Evolutionary conservation across 2,888 invertebrate genomes (phyloP).

Genomic region (Tetheella fluctuosa): DNA sequence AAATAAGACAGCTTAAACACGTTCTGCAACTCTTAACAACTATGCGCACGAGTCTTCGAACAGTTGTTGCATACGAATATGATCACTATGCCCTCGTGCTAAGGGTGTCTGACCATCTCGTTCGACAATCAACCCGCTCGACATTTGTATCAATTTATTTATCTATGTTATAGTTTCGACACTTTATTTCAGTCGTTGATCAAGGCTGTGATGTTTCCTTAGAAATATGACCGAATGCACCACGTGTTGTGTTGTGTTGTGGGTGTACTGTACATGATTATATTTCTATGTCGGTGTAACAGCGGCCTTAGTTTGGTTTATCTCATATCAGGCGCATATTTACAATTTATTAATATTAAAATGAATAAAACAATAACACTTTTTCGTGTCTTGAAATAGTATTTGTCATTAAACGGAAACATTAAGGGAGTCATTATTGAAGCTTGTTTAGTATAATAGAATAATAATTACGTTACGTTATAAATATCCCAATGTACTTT

Average conservation of each 20-base stretch:
- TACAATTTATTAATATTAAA: constrained; percentile 10
- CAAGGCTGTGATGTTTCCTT: not conserved
- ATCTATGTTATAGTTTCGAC: constrained; percentile 5
- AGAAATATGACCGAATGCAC: not conserved
- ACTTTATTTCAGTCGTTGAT: not conserved
- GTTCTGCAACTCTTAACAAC: not conserved
- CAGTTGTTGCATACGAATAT: not conserved
- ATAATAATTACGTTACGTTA: no score
- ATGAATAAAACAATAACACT: constrained; percentile 8
- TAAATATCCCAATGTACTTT: not conserved
- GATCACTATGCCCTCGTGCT: not conserved
- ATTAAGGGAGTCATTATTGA: not conserved
- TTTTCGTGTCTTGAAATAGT: constrained; percentile 1
- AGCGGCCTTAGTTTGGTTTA: constrained; percentile 2
- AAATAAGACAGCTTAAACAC: no score
- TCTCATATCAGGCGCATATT: constrained; percentile 10
- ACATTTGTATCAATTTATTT: not conserved
- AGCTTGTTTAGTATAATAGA: not conserved
- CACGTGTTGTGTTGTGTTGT: not conserved
- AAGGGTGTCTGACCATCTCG: not conserved
- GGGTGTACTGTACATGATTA: not conserved
- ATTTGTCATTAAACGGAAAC: not conserved
- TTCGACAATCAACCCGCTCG: not conserved
- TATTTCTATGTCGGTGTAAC: not conserved
- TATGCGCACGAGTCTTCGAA: not conserved